phyloP scores from a whole-genome alignment of 2,797 vertebrate genomes.

The Spondyliosoma cantharus region DNA sequence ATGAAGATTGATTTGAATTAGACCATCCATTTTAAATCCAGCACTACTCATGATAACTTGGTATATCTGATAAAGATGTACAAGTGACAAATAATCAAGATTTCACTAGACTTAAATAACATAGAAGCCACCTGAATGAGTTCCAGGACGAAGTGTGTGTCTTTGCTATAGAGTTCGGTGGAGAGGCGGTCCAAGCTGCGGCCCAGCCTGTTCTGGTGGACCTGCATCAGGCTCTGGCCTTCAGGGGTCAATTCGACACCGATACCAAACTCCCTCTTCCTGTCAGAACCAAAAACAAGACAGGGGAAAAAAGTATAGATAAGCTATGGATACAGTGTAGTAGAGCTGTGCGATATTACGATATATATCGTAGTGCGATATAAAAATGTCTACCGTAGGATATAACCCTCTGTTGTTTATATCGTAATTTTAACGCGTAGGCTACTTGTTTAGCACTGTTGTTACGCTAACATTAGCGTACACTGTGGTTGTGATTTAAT shows the following conservation, averaged over 20 bases:
- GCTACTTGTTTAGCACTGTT: too few species aligned
- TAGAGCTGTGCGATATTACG: too few species aligned
- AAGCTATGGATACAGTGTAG: not conserved
- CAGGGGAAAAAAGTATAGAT: not conserved
- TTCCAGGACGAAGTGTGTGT: conserved; percentile 88
- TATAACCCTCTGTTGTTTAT: too few species aligned
- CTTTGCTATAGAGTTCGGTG: conserved; percentile 89
- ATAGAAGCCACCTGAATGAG: conserved; percentile 83
- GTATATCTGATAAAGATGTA: not conserved
- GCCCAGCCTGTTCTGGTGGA: conserved; percentile 83
- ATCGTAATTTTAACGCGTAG: too few species aligned
- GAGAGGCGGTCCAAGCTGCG: conserved; percentile 87
- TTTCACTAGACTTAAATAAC: not conserved
- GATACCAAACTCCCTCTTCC: conserved; percentile 86
- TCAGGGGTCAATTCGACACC: conserved; percentile 83
- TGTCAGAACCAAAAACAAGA: conserved; percentile 34
- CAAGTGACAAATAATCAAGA: not conserved
- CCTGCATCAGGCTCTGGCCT: conserved; percentile 82
- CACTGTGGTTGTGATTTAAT: too few species aligned
- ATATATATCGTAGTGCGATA: too few species aligned
- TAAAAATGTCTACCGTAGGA: too few species aligned
- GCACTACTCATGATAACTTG: not conserved
- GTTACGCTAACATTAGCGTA: too few species aligned
- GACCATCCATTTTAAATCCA: too few species aligned
- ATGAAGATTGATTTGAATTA: too few species aligned